These are phyloP conservation scores for Aproaerema taeniolella DNA, from an alignment of 2,888 invertebrate species.

Conservation along the genomic window DNA sequence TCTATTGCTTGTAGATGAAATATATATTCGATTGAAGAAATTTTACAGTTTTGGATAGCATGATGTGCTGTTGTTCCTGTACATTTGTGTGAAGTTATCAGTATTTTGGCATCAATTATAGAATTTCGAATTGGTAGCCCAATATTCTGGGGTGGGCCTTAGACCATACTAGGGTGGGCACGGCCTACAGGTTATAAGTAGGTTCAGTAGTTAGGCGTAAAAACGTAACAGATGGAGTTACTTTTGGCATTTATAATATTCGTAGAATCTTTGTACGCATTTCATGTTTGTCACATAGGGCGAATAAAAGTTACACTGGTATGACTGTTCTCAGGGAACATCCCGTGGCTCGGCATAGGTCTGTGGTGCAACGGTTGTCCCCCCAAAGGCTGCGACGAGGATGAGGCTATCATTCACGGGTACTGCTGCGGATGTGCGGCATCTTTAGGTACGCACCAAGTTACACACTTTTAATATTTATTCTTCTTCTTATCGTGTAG, in stretches of 20 bases:
- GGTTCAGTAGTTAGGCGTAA: too few species aligned
- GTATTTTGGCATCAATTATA: too few species aligned
- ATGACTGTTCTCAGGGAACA: conserved; percentile 49
- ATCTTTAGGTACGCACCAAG: conserved; percentile 56
- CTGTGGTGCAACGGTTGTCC: conserved; percentile 77
- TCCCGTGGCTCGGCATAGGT: conserved; percentile 73
- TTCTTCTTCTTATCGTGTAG: background rate
- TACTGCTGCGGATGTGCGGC: conserved; percentile 81
- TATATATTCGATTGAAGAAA: too few species aligned
- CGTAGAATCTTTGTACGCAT: background rate
- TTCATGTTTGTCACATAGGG: background rate
- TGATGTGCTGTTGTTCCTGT: too few species aligned
- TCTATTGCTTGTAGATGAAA: too few species aligned
- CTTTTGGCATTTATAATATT: too few species aligned
- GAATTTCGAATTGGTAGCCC: too few species aligned
- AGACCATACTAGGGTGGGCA: too few species aligned
- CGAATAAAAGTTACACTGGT: background rate
- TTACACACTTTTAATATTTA: background rate
- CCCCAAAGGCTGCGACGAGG: conserved; percentile 75
- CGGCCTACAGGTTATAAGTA: too few species aligned
- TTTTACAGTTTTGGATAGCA: too few species aligned
- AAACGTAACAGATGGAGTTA: background rate
- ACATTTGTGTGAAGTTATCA: too few species aligned
- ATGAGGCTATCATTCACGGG: conserved; percentile 78
- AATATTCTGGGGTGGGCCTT: background rate